A percentile compares a stretch with the other conserved stretches of the same genome.
These are phyloP conservation scores for Atopsyche davidsoni DNA, from an alignment of 1,140 invertebrate genomes.

Conservation along the genomic window DNA sequence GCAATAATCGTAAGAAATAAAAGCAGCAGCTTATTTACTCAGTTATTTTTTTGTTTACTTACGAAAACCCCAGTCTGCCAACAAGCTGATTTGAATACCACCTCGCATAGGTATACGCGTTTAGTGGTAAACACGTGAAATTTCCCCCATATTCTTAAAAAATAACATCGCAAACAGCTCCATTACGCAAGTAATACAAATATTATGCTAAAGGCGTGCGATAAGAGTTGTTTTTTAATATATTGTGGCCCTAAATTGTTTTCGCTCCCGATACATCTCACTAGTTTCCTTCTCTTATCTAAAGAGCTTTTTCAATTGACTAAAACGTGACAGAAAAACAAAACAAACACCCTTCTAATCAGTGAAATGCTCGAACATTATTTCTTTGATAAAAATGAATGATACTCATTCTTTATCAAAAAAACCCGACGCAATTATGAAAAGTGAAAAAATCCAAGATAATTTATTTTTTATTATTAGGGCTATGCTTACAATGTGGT, in stretches of 20 bases:
- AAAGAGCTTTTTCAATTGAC: constrained; percentile 9
- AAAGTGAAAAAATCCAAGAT: background rate
- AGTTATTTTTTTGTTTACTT: too few species aligned
- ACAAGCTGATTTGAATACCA: too few species aligned
- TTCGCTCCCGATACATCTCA: constrained; percentile 11
- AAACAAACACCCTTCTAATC: constrained; percentile 11
- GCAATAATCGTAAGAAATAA: too few species aligned
- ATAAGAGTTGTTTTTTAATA: constrained; percentile 1
- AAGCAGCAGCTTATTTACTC: too few species aligned
- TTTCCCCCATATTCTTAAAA: too few species aligned
- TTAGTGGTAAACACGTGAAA: too few species aligned
- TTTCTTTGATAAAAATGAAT: background rate
- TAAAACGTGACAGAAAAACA: constrained; percentile 16
- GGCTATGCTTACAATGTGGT: too few species aligned
- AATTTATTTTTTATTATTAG: too few species aligned
- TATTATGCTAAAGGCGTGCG: background rate
- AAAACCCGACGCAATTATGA: background rate
- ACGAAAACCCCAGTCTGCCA: too few species aligned
- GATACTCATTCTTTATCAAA: background rate
- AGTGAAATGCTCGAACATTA: too few species aligned
- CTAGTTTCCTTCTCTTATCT: constrained; percentile 7
- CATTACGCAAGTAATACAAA: constrained; percentile 3
- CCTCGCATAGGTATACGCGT: too few species aligned
- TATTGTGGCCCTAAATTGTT: constrained; percentile 11
- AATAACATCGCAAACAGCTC: constrained; percentile 3